Conservation (phyloP, 1,140 invertebrate genomes). For the Harpegnathos saltator region DNA sequence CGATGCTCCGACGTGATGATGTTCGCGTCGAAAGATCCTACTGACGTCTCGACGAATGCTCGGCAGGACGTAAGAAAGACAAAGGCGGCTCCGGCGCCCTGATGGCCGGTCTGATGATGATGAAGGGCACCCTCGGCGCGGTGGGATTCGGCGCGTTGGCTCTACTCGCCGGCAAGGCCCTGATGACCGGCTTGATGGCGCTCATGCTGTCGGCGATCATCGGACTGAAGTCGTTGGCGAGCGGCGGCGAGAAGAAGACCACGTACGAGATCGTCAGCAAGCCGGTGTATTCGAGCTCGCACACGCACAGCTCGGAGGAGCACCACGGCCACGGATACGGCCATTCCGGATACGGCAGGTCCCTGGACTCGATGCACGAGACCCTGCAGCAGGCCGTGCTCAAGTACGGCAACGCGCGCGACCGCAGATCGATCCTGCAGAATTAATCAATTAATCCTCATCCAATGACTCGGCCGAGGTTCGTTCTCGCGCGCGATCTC, state of each 20-base stretch:
- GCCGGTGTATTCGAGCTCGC: slow-evolving; percentile 90
- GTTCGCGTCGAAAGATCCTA: neutral
- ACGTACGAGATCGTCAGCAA: slow-evolving; percentile 94
- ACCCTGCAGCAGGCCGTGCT: slow-evolving; percentile 80
- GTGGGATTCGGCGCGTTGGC: slow-evolving; percentile 91
- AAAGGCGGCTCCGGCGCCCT: slow-evolving; percentile 81
- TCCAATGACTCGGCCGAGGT: slow-evolving; percentile 1
- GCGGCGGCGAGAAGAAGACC: slow-evolving; percentile 90
- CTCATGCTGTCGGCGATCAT: slow-evolving; percentile 92
- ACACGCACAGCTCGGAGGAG: slow-evolving; percentile 91
- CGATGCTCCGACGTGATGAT: too few species aligned
- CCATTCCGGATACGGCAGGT: slow-evolving; percentile 87
- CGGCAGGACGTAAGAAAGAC: slow-evolving; percentile 84
- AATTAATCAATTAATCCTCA: slow-evolving; percentile 58
- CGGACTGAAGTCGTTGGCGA: slow-evolving; percentile 90
- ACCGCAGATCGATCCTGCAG: slow-evolving; percentile 76
- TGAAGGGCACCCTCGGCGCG: slow-evolving; percentile 89
- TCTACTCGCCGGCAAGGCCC: slow-evolving; percentile 92
- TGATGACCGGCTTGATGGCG: slow-evolving; percentile 93
- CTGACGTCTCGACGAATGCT: slow-evolving; percentile 46
- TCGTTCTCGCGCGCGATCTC: neutral
- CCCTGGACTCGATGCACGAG: slow-evolving; percentile 81
- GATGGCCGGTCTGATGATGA: slow-evolving; percentile 85
- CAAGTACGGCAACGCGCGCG: slow-evolving; percentile 83
- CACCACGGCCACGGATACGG: slow-evolving; percentile 86